A percentile compares a stretch with the other conserved stretches of the same genome.
These are phyloP conservation scores for Pampus argenteus DNA, from an alignment of 2,797 vertebrate species.

Conservation along the genomic window DNA sequence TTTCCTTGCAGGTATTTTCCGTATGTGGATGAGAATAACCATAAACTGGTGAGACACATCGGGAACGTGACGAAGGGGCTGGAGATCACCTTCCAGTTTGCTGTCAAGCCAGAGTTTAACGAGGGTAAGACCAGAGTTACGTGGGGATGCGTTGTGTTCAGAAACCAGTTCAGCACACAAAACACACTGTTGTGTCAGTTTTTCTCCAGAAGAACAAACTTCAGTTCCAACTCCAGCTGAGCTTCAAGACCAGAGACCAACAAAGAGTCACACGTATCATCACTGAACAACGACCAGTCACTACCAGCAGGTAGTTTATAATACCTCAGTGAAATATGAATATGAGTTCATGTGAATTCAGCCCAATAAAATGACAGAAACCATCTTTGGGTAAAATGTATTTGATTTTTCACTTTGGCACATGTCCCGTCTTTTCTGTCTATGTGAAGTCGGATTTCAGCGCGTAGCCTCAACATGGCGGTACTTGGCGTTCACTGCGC, in stretches of 20 bases:
- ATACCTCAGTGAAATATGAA: no score
- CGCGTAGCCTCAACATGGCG: conserved; percentile 75
- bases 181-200: conserved; percentile 47
- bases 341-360: no score
- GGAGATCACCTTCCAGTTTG: conserved; percentile 84
- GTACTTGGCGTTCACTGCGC: conserved; percentile 85
- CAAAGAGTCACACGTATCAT: conserved; percentile 79
- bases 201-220: conserved; percentile 73
- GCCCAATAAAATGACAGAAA: no score
- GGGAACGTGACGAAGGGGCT: conserved; percentile 82
- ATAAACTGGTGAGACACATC: conserved; percentile 77
- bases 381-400: no score
- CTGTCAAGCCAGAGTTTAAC: conserved; percentile 76
- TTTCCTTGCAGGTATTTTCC: conserved; percentile 78
- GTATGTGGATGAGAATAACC: conserved; percentile 70
- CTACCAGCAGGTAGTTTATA: conserved; percentile 80
- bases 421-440: no score
- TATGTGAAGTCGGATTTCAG: conserved; percentile 68
- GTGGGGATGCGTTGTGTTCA: no score
- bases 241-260: conserved; percentile 81
- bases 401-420: no score
- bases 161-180: no score
- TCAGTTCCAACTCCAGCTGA: conserved; percentile 84
- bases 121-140: conserved; percentile 60
- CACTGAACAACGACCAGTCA: conserved; percentile 78